Evolutionary conservation across 2,113 vertebrate species (phyloP).

Genomic region (Chamaea fasciata): DNA sequence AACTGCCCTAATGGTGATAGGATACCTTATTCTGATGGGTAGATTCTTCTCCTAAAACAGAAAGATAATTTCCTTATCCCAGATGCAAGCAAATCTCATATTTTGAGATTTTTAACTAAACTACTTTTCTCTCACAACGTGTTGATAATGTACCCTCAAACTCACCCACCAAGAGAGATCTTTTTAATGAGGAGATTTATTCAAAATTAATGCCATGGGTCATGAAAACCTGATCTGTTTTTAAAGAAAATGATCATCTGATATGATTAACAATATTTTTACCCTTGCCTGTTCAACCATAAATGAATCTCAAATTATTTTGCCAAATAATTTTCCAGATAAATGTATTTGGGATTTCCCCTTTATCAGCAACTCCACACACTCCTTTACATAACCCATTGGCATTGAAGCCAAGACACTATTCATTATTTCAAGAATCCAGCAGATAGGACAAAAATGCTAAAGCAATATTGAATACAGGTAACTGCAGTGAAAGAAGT

Average conservation of each 20-base stretch:
- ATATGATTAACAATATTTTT: neutral
- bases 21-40: neutral
- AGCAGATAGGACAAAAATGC: neutral
- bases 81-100: neutral
- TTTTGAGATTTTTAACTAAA: neutral
- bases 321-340: neutral
- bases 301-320: neutral
- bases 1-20: neutral
- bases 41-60: neutral
- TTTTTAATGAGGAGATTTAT: neutral
- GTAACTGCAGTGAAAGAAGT: neutral
- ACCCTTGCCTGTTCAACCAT: neutral
- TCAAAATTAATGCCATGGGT: neutral
- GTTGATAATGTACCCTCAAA: neutral
- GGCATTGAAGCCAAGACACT: neutral
- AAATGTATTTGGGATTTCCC: neutral
- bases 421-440: neutral
- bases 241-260: neutral
- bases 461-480: neutral
- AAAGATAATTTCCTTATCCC: neutral
- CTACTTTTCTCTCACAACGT: neutral
- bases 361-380: neutral
- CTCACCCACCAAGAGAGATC: neutral
- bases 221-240: neutral
- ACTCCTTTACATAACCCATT: neutral